Evolutionary conservation across 2,888 invertebrate genomes (phyloP).

Genomic region (Brassicogethes aeneus): DNA sequence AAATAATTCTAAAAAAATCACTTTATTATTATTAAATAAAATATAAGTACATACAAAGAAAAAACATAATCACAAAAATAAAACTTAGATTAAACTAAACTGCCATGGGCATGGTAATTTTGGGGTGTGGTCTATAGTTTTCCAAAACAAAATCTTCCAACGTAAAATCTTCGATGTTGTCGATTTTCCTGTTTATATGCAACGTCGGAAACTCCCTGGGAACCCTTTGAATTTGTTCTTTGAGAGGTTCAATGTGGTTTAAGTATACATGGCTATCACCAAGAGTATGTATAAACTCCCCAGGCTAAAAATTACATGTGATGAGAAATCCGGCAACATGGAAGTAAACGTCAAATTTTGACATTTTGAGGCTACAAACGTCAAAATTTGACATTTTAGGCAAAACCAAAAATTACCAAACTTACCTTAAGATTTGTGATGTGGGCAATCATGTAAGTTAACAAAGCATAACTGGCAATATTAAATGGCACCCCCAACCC

Average conservation of each 20-base stretch:
- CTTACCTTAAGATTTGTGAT: slow-evolving; percentile 78
- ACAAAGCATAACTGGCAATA: slow-evolving; percentile 90
- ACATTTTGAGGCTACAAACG: not conserved
- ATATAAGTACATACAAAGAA: not conserved
- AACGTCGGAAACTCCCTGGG: slow-evolving; percentile 80
- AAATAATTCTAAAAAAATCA: not conserved
- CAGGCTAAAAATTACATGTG: slow-evolving; percentile 53
- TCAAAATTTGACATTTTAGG: slow-evolving; percentile 3
- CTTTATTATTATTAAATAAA: not conserved
- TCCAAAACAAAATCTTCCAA: slow-evolving; percentile 78
- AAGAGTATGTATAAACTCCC: slow-evolving; percentile 88
- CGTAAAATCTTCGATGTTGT: slow-evolving; percentile 77
- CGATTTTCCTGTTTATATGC: slow-evolving; percentile 61
- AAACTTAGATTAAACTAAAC: slow-evolving; percentile 12
- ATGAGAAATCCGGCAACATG: too few species aligned
- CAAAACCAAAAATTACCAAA: slow-evolving; percentile 8
- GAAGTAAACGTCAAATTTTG: slow-evolving; percentile 1
- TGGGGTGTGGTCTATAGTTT: slow-evolving; percentile 80
- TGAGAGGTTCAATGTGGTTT: slow-evolving; percentile 79
- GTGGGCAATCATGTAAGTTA: slow-evolving; percentile 94
- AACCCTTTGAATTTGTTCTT: slow-evolving; percentile 66
- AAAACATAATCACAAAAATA: slow-evolving; percentile 1
- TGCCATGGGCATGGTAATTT: slow-evolving; percentile 48
- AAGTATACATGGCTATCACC: slow-evolving; percentile 94
- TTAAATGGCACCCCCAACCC: slow-evolving; percentile 98